Evolutionary conservation across 2,113 vertebrate species (phyloP).

Genomic region (Mesitornis unicolor): DNA sequence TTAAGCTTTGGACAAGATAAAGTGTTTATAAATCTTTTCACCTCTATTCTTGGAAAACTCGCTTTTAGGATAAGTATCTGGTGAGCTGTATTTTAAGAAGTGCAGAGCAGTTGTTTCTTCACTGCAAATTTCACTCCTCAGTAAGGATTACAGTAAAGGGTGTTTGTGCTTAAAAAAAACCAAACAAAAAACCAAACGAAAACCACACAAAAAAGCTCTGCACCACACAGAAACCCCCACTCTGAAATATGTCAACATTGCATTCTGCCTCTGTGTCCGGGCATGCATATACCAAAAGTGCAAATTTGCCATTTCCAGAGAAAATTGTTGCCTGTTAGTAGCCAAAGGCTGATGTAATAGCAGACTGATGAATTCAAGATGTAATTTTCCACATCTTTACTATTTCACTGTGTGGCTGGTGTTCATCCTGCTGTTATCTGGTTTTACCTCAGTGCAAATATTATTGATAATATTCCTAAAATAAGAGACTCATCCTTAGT

Average conservation of each 20-base stretch:
- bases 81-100: background rate
- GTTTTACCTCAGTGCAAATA: background rate
- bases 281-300: background rate
- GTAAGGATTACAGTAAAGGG: background rate
- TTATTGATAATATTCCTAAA: background rate
- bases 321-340: background rate
- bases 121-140: background rate
- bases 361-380: background rate
- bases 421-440: background rate
- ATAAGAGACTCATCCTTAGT: background rate
- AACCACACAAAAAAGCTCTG: background rate
- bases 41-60: background rate
- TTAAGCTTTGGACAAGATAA: background rate
- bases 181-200: background rate
- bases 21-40: background rate
- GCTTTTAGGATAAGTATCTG: background rate
- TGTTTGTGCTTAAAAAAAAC: background rate
- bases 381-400: background rate
- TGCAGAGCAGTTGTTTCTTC: background rate
- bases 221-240: too few species aligned
- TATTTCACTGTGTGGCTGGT: background rate
- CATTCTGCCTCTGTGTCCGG: background rate
- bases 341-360: background rate
- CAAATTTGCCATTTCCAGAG: slow-evolving; percentile 17
- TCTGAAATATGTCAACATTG: background rate